A percentile compares a stretch with the other conserved stretches of the same genome.
Evolutionary conservation across 23 tunicate genomes (phyloP).

Genomic region (Botrylloides violaceus): DNA sequence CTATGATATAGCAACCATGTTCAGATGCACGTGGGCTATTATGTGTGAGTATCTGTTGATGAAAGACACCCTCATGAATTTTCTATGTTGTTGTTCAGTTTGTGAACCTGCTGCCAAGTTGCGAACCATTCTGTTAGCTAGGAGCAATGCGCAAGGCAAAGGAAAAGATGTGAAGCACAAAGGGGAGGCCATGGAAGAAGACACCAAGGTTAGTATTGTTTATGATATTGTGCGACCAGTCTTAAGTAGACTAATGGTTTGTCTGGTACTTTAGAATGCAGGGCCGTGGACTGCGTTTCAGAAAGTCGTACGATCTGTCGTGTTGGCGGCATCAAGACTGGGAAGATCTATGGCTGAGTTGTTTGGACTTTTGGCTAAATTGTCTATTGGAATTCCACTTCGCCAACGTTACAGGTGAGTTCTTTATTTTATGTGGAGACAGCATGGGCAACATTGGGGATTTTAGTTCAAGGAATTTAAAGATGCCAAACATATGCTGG

Average conservation of each 20-base stretch:
- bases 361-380: constrained; percentile 69
- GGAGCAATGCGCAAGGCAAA: constrained; percentile 1
- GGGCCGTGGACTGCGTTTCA: constrained; percentile 39
- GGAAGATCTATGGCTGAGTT: constrained; percentile 80
- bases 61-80: too few relatives aligned
- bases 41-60: too few relatives aligned
- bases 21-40: too few relatives aligned
- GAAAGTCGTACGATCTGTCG: constrained; percentile 60
- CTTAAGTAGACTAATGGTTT: not conserved
- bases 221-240: not conserved
- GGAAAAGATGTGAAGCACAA: constrained; percentile 3
- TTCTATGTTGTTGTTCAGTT: not conserved
- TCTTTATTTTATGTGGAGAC: too few relatives aligned
- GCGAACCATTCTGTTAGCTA: not conserved
- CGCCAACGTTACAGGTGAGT: constrained; percentile 22
- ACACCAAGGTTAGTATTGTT: not conserved
- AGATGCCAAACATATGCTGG: too few relatives aligned
- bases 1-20: too few relatives aligned
- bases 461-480: too few relatives aligned
- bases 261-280: not conserved
- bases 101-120: not conserved
- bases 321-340: constrained; percentile 65
- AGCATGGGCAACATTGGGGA: too few relatives aligned
- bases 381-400: constrained; percentile 42
- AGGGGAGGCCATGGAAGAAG: constrained; percentile 27